Conservation (phyloP, 2,113 vertebrate species). For the Gorilla gorilla region DNA sequence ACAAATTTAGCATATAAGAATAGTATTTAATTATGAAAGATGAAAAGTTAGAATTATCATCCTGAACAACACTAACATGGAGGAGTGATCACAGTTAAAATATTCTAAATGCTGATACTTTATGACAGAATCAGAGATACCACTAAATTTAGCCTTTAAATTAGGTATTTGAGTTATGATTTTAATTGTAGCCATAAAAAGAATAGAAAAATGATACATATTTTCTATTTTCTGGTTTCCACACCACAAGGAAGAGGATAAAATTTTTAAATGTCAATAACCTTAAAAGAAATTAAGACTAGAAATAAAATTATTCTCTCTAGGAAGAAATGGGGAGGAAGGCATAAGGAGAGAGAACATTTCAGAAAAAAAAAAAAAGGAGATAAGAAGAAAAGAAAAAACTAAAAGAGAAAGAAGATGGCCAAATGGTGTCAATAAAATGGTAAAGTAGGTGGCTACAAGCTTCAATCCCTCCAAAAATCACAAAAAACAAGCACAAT, state of each 20-base stretch:
- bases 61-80: background rate
- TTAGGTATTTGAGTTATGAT: background rate
- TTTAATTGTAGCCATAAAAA: background rate
- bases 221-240: background rate
- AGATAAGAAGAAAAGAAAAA: background rate
- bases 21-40: background rate
- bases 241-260: background rate
- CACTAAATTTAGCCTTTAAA: background rate
- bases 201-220: background rate
- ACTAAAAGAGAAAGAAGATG: background rate
- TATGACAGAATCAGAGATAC: background rate
- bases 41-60: background rate
- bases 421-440: background rate
- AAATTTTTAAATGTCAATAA: background rate
- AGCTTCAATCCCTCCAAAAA: background rate
- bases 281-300: background rate
- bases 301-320: conserved; percentile 19
- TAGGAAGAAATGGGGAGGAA: background rate
- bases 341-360: background rate
- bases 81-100: background rate
- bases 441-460: background rate
- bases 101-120: background rate
- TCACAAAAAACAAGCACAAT: background rate
- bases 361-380: background rate
- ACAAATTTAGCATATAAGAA: background rate